phyloP scores from a whole-genome alignment of 2,888 invertebrate genomes.

The Phragmatobia fuliginosa region DNA sequence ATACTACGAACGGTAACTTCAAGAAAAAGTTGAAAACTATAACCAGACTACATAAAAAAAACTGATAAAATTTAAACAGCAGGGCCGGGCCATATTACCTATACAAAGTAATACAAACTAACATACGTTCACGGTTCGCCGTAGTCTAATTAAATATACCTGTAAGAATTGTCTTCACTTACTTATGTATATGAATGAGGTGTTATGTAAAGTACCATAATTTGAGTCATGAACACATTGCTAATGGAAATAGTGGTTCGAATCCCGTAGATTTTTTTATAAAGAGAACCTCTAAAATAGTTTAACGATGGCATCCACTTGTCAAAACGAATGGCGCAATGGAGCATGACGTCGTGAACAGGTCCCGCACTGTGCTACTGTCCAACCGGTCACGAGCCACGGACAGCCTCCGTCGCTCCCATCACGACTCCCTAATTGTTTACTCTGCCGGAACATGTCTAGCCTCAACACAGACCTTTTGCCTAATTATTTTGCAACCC shows the following conservation, averaged over 20 bases:
- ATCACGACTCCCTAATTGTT: constrained; percentile 65
- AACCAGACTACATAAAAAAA: too few species aligned
- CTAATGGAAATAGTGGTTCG: neutral
- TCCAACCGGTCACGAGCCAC: constrained; percentile 59
- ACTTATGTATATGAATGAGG: neutral
- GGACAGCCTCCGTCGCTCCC: constrained; percentile 56
- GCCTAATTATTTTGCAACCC: constrained; percentile 34
- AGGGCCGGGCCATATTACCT: too few species aligned
- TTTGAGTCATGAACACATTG: neutral
- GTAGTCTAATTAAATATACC: too few species aligned
- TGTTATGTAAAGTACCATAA: neutral
- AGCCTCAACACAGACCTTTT: constrained; percentile 38
- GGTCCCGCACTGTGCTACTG: constrained; percentile 52
- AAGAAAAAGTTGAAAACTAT: too few species aligned
- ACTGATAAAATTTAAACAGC: too few species aligned
- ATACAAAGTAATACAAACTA: too few species aligned
- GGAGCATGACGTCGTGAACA: constrained; percentile 69
- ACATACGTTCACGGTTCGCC: too few species aligned
- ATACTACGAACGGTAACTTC: too few species aligned
- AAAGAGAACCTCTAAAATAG: constrained; percentile 28
- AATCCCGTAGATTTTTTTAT: constrained; percentile 22
- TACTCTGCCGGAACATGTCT: constrained; percentile 48
- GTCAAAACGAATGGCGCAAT: constrained; percentile 74
- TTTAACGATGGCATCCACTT: constrained; percentile 64
- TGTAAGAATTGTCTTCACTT: too few species aligned